These are phyloP conservation scores for Gryllus longicercus DNA, from an alignment of 2,888 invertebrate species.

Conservation along the genomic window DNA sequence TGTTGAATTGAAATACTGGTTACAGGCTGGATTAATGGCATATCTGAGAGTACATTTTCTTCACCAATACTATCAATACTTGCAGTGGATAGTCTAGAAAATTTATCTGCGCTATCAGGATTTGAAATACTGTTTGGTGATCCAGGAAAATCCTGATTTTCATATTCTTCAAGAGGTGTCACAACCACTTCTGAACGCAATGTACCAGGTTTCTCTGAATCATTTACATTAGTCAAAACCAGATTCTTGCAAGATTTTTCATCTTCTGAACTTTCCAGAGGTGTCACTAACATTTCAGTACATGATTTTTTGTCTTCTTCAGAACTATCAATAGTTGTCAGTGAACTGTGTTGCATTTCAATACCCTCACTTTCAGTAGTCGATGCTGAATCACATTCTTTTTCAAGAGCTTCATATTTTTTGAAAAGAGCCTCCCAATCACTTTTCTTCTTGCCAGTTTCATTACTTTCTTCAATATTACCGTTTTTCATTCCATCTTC, in stretches of 20 bases:
- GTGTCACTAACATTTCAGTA: not conserved
- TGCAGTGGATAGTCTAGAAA: not conserved
- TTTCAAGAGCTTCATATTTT: constrained; percentile 33
- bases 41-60: not conserved
- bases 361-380: constrained; percentile 18
- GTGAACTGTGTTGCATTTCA: not conserved
- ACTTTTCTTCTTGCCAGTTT: constrained; percentile 22
- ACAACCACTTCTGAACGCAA: not conserved
- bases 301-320: constrained; percentile 17
- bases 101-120: not conserved
- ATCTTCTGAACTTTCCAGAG: not conserved
- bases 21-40: not conserved
- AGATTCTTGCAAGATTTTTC: not conserved
- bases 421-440: constrained; percentile 30
- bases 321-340: constrained; percentile 1
- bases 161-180: not conserved
- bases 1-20: not conserved
- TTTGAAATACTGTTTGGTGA: not conserved
- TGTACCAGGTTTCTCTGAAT: not conserved
- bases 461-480: constrained; percentile 11
- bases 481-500: constrained; percentile 11
- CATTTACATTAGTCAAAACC: not conserved
- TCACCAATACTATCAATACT: not conserved
- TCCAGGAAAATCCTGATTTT: not conserved
- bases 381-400: constrained; percentile 26